Conservation (phyloP, 2,888 invertebrate genomes). For the Agrochola lota region DNA sequence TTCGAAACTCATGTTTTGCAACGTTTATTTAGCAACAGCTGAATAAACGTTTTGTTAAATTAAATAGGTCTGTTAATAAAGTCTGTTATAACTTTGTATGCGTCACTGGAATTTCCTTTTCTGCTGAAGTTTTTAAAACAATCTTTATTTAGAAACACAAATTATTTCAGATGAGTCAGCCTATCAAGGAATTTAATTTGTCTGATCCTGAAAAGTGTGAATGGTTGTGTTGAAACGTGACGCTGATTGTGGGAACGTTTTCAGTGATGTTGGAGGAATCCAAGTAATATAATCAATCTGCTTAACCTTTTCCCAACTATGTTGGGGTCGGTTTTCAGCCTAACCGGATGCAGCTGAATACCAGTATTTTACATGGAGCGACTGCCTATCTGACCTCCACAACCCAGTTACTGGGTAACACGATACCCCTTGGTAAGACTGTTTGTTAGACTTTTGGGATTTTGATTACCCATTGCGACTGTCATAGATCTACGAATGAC, state of each 20-base stretch:
- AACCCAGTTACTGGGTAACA: background rate
- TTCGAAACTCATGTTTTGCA: slow-evolving; percentile 19
- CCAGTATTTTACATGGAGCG: background rate
- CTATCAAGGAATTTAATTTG: slow-evolving; percentile 28
- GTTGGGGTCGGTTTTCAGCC: background rate
- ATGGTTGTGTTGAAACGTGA: background rate
- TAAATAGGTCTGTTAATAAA: slow-evolving; percentile 27
- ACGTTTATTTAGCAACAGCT: slow-evolving; percentile 2
- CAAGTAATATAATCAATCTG: background rate
- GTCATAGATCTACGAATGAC: background rate
- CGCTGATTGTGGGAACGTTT: background rate
- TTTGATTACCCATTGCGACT: too few species aligned
- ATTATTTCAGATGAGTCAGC: slow-evolving; percentile 33
- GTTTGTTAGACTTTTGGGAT: background rate
- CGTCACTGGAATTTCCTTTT: slow-evolving; percentile 64
- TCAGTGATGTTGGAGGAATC: background rate
- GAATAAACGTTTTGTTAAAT: slow-evolving; percentile 27
- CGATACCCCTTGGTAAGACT: background rate
- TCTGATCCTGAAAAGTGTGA: slow-evolving; percentile 12
- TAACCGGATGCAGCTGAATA: background rate
- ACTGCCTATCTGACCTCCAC: too few species aligned
- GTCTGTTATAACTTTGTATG: slow-evolving; percentile 7
- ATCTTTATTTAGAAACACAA: slow-evolving; percentile 32
- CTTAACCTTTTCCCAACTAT: background rate
- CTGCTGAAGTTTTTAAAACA: slow-evolving; percentile 44